Percentiles rank a stretch among this genome's conserved stretches.
Conservation (phyloP, 1,140 invertebrate genomes). For the Araneus ventricosus region DNA sequence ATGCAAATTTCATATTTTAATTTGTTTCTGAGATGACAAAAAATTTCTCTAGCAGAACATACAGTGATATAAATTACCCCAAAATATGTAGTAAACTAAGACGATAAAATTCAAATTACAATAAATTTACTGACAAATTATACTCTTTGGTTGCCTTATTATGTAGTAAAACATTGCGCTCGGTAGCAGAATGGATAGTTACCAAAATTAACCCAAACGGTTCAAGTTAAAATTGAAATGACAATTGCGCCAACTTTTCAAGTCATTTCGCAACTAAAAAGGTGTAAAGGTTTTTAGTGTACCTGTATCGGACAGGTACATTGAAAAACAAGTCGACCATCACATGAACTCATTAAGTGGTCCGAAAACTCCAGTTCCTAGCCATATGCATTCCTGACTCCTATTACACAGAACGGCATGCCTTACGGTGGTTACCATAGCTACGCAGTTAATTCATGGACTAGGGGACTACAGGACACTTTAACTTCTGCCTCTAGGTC, state of each 20-base stretch:
- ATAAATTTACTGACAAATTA: neutral
- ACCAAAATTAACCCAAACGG: neutral
- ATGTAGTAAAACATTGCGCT: too few relatives aligned
- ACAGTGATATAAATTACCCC: neutral
- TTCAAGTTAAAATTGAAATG: neutral
- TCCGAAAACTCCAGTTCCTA: slow-evolving; percentile 37
- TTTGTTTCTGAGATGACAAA: too few relatives aligned
- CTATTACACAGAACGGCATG: slow-evolving; percentile 40
- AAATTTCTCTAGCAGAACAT: too few relatives aligned
- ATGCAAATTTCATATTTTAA: too few relatives aligned
- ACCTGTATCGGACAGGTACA: slow-evolving; percentile 45
- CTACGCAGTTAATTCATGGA: slow-evolving; percentile 32
- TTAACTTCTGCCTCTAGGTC: slow-evolving; percentile 6
- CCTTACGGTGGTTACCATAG: slow-evolving; percentile 37
- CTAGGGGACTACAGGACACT: slow-evolving; percentile 41
- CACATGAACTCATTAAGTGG: slow-evolving; percentile 45
- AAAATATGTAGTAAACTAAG: neutral
- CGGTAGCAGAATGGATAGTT: neutral
- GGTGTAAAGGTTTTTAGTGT: slow-evolving; percentile 33
- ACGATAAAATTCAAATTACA: neutral
- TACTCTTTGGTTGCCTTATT: too few relatives aligned
- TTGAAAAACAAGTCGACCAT: slow-evolving; percentile 44
- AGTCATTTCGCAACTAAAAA: neutral
- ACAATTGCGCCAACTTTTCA: neutral
- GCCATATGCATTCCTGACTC: slow-evolving; percentile 35